These are phyloP conservation scores for Phocides pigmalion DNA, from an alignment of 1,140 invertebrate species.

Conservation along the genomic window DNA sequence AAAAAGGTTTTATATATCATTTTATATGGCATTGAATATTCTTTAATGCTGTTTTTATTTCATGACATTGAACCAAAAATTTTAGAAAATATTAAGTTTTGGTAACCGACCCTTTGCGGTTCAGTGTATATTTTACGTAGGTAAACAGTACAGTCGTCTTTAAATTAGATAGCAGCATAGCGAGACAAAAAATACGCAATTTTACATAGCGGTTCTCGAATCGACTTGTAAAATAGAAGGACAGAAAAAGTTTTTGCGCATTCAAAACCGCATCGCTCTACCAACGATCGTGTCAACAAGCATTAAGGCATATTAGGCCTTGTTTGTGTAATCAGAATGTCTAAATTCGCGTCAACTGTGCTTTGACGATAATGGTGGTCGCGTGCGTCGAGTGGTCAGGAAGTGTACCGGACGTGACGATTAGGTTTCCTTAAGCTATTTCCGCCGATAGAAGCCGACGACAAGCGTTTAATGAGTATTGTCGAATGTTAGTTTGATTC, in stretches of 20 bases:
- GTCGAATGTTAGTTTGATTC: constrained; percentile 3
- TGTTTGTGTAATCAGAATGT: constrained; percentile 1
- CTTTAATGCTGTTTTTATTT: no score
- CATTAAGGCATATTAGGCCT: constrained; percentile 3
- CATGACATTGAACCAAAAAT: no score
- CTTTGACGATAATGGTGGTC: constrained; percentile 20
- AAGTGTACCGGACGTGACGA: constrained; percentile 31
- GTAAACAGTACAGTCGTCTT: background rate
- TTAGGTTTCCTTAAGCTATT: constrained; percentile 27
- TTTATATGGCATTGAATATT: no score
- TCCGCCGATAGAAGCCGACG: constrained; percentile 26
- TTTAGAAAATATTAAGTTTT: no score
- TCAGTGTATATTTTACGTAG: no score
- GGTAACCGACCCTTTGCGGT: no score
- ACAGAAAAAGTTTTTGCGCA: constrained; percentile 15
- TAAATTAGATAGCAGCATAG: background rate
- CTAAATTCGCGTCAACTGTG: background rate
- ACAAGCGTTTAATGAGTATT: constrained; percentile 23
- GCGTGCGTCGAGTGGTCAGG: constrained; percentile 29
- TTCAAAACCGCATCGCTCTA: constrained; percentile 5
- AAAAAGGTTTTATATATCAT: no score
- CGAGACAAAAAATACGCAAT: background rate
- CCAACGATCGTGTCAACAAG: background rate
- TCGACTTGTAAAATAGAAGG: background rate
- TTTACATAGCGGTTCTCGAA: background rate